phyloP scores from a whole-genome alignment of 2,888 invertebrate species.

The Platycnemis pennipes region DNA sequence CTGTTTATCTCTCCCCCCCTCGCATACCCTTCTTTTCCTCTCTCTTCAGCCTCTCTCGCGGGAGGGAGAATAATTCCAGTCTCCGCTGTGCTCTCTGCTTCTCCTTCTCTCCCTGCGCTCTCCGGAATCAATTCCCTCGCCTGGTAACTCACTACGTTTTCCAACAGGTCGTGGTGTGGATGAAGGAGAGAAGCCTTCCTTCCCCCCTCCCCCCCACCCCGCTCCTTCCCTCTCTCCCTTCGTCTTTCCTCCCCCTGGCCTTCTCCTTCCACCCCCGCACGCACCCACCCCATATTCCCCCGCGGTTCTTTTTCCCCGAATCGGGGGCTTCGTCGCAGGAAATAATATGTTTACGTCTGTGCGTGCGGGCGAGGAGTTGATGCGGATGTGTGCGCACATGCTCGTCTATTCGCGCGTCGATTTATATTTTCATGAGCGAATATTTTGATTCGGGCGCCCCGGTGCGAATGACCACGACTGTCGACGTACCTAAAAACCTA shows the following conservation, averaged over 20 bases:
- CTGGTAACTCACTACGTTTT: slow-evolving; percentile 62
- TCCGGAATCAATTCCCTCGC: slow-evolving; percentile 67
- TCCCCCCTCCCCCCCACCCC: neutral
- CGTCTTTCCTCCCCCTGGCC: neutral
- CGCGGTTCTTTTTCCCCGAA: slow-evolving; percentile 15
- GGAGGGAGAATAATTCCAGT: neutral
- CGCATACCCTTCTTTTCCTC: neutral
- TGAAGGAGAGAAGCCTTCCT: neutral
- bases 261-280: neutral
- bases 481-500: too few species aligned
- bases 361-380: too few species aligned
- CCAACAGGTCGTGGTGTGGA: slow-evolving; percentile 63
- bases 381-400: too few species aligned
- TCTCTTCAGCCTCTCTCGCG: neutral
- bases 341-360: slow-evolving; percentile 22
- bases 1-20: neutral
- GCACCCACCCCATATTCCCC: neutral
- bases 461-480: too few species aligned
- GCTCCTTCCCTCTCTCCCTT: neutral
- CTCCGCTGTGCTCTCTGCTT: neutral
- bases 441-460: too few species aligned
- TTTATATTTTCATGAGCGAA: too few species aligned
- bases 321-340: slow-evolving; percentile 55
- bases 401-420: too few species aligned
- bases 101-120: neutral